Evolutionary conservation across 2,113 vertebrate genomes (phyloP), one percentile per base, ranked within the genome.

Genomic region (Neotragus moschatus): DNA sequence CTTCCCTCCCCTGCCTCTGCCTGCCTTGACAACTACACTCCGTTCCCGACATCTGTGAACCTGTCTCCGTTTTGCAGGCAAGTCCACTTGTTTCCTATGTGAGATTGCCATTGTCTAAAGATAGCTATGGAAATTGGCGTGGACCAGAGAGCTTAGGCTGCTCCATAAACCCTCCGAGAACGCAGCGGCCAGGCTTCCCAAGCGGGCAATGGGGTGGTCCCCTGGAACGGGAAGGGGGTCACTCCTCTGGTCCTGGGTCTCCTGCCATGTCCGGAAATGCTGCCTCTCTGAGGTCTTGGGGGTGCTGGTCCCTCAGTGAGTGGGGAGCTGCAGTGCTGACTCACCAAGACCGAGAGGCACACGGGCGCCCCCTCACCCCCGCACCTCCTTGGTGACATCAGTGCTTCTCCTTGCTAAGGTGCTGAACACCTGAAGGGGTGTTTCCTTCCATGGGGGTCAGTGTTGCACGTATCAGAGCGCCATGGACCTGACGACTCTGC

Each of bases 131-230:
- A 51, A 82, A 43, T 1, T 7, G 45, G 8, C 0, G 4, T 14
- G 16, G 12, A 23, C 0, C 15, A 36, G 21, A 77, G 58, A 25
- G 1, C n/a, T n/a, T n/a, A n/a, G 1, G 2, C 2, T 5, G 0
- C 17, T 58, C 7, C 15, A 9, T 8, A 19, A 45, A 3, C 30
- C 16, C 7, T 33, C 51, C 0, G 5, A 10, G 53, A 53, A 21
- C 0, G 11, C 36, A 39, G 28, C 0, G 2, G 17, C 16, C 7
- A 4, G 15, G 21, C 55, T 12, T n/a, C 36, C 25, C 4, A 2
- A 6, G n/a, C 9, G 1, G 0, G 1, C 5, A 0, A 12, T 4
- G 3, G 25, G 16, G 17, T 2, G 28, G 30, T 51, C 15, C 6
- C 10, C 3, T 14, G 43, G 86, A 43, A 66, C 12, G 19, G 1